Evolutionary conservation across 2,888 invertebrate species (phyloP), one percentile per base, ranked within the genome.

Genomic region (Timema podura): DNA sequence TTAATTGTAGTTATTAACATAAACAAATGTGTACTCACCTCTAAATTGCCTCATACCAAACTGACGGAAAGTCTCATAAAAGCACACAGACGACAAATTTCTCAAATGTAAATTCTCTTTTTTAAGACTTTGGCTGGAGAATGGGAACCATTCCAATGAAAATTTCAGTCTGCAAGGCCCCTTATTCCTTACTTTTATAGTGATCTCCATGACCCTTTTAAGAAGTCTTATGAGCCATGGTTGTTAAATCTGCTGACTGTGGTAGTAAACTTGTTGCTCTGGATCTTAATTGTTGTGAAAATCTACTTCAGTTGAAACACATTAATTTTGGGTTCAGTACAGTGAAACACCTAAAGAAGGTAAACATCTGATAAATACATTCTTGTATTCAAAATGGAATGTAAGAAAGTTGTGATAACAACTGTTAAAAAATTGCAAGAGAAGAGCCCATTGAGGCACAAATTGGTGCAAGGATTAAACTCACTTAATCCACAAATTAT

Each of bases 221-320:
- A 49, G 49, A 49, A 49, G 10, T 49, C 49, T 49, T 13, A 49
- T 49, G 49, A 49, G 3, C 49, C n/a, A 13, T 49, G 49, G 49
- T 49, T 49, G 49, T 49, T 49, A 30, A 30, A 30, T 30, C 3
- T 30, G 30, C 30, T 30, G 30, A 30, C 30, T 30, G 30, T 30
- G 30, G 30, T 30, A 30, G 30, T 30, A 30, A 30, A 30, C 30
- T 30, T 30, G 30, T 30, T 49, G 10, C n/a, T 13, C 10, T 13
- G 10, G 54, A 54, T 54, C 1, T 54, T 15, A 54, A 54, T 54
- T 54, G 7, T 16, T 15, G 5, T 11, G 13, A 11, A 54, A 54
- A 54, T 54, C 54, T 54, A 54, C 13, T 54, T 54, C 9, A 54
- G 54, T 54, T 54, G 6, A 54, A 54, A 54, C 54, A 54, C n/a